phyloP scores from a whole-genome alignment of 2,113 vertebrate genomes.

The Poeciliopsis prolifica region DNA sequence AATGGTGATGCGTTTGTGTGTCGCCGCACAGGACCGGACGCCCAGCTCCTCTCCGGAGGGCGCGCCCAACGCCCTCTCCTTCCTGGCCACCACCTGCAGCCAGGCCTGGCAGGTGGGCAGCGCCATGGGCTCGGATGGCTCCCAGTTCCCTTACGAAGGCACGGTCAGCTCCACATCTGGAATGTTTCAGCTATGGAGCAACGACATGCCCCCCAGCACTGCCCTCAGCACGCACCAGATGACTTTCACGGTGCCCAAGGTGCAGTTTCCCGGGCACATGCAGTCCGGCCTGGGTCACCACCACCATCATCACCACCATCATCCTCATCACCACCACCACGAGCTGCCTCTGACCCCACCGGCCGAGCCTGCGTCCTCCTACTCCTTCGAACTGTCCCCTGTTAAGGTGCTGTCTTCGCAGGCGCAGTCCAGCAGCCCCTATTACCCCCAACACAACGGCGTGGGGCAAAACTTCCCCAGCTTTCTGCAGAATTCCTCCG shows the following conservation, averaged over 20 bases:
- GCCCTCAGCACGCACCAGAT: constrained; percentile 81
- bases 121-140: constrained; percentile 68
- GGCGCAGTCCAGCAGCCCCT: constrained; percentile 70
- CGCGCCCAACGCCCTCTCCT: constrained; percentile 76
- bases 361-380: constrained; percentile 80
- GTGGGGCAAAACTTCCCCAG: constrained; percentile 82
- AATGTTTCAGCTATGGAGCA: constrained; percentile 89
- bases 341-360: constrained; percentile 87
- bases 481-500: constrained; percentile 80
- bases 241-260: constrained; percentile 84
- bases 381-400: constrained; percentile 86
- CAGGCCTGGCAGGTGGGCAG: constrained; percentile 79
- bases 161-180: constrained; percentile 77
- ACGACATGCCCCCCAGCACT: constrained; percentile 77
- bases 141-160: constrained; percentile 80
- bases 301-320: constrained; percentile 76
- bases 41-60: constrained; percentile 83
- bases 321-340: constrained; percentile 80
- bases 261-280: constrained; percentile 82
- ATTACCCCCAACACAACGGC: constrained; percentile 81
- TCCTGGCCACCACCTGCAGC: constrained; percentile 83
- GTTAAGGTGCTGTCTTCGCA: constrained; percentile 83
- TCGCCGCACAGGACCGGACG: constrained; percentile 77
- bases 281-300: constrained; percentile 80
- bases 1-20: constrained; percentile 3